Base-by-base conservation (phyloP, 2,113 vertebrate genomes). In the Otocyon megalotis region DNA sequence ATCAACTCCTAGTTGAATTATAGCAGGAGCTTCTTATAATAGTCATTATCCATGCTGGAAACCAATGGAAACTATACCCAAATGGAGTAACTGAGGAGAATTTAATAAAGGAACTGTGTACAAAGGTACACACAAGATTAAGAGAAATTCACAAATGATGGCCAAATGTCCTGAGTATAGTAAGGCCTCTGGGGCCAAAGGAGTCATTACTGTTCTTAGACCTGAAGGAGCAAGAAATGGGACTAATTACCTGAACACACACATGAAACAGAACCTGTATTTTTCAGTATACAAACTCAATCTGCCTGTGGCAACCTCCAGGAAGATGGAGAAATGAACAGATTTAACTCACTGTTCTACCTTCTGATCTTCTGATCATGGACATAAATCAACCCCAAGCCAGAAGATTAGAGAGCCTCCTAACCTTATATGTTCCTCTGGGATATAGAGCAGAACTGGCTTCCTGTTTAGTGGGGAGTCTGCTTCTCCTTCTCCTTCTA, bases 251-350 rank as follows among this genome's bases (percentile, higher is more conserved):
- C 20, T 80, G 32, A 77, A 80, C 20, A 87, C 30, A 81, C n/a
- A 65, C 19, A 35, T 24, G 13, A 15, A 48, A 15, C 5, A 96
- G 37, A 24, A 94, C 16, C 17, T 79, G 22, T 83, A 71, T 79
- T 93, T 87, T 92, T 83, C 37, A 56, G 9, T 7, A 17, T 24
- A 92, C 26, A 79, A 88, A 60, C 60, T 88, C 48, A n/a, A 8
- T 28, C 72, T 89, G 77, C 56, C 37, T 86, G 32, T 24, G 56
- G 37, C 22, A 91, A 80, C 60, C 35, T 58, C 26, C n/a, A 88
- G 43, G 43, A 74, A 96, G 22, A 88, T 43, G 56, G 28, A 94
- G 76, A 94, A 92, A 96, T 72, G 60, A 94, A 94, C 50, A 53
- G 22, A 37, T 58, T 54, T 22, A 96, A 90, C 53, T 89, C 63